Base-by-base conservation (phyloP, 2,797 vertebrate genomes). In the Mormyrops attenuatus region DNA sequence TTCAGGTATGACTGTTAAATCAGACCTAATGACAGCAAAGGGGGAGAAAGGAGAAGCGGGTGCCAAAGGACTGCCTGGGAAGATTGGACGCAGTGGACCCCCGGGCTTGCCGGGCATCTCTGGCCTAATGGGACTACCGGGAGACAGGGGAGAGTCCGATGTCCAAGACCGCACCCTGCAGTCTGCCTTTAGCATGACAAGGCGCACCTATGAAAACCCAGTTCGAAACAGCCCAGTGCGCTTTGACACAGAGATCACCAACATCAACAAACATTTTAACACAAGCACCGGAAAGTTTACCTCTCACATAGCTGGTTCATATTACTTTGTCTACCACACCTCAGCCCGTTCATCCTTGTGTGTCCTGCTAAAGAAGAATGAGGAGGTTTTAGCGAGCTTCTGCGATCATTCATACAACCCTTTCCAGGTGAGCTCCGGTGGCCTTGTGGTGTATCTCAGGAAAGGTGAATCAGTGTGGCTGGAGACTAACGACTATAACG, bases 291-390 rank as follows among this genome's bases (percentile, higher is more conserved):
- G 97, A 86, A 96, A 93, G 89, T 97, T 97, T 92, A 95, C 94
- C 66, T 97, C 96, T 92, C 92, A 55, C 0, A 20, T 96, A 2
- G 91, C 96, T 0, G 97, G 97, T 22, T 84, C 95, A 9, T 97
- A 97, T 91, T 97, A 97, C 92, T 97, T 97, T 0, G 88, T 94
- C 41, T 95, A 95, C 92, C 95, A 97, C 87, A 85, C 90, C 0
- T 97, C 93, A 3, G 92, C 90, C 13, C 93, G 91, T 0, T 91
- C 91, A 90, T 95, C 95, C 91, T 94, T 97, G 30, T 97, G 97
- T 0, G 34, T 95, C 82, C 50, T 49, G 4, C 91, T 97, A 0
- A 90, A 90, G 89, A 92, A 44, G 69, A 90, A 91, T 0, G 2
- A 0, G 0, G 2, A 0, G 0, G 93, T 0, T 89, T 49, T 95